These are phyloP conservation scores for Antechinus stuartii DNA, from an alignment of 2,113 vertebrate genomes.

Conservation along the genomic window DNA sequence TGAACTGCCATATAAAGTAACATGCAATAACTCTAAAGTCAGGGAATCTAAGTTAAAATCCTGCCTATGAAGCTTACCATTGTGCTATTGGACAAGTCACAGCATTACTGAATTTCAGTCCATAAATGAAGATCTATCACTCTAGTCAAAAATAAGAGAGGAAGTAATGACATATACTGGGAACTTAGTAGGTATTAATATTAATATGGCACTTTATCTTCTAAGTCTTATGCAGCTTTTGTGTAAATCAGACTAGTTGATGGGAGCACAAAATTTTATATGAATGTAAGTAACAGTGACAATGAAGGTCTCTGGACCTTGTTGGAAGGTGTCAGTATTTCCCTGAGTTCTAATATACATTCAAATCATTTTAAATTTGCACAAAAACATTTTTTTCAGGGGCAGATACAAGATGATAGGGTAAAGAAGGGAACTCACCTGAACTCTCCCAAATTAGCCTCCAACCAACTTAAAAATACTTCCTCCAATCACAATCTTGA, in stretches of 20 bases:
- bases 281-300: too few species aligned
- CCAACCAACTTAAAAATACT: too few species aligned
- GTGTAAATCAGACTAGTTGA: not conserved
- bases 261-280: not conserved
- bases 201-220: not conserved
- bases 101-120: not conserved
- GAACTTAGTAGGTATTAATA: not conserved
- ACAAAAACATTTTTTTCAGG: too few species aligned
- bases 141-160: not conserved
- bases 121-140: not conserved
- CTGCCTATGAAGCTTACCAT: not conserved
- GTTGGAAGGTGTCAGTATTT: too few species aligned
- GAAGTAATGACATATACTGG: not conserved
- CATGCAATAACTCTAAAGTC: not conserved
- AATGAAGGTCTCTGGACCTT: too few species aligned
- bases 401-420: too few species aligned
- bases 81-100: not conserved
- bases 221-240: not conserved
- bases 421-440: too few species aligned
- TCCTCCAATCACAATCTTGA: too few species aligned
- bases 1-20: not conserved
- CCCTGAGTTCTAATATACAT: too few species aligned
- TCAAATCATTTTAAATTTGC: too few species aligned
- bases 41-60: not conserved
- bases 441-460: too few species aligned